Percentiles rank a stretch among this genome's conserved stretches.
phyloP scores from a whole-genome alignment of 2,113 vertebrate species.

The Cyprichromis sp. region DNA sequence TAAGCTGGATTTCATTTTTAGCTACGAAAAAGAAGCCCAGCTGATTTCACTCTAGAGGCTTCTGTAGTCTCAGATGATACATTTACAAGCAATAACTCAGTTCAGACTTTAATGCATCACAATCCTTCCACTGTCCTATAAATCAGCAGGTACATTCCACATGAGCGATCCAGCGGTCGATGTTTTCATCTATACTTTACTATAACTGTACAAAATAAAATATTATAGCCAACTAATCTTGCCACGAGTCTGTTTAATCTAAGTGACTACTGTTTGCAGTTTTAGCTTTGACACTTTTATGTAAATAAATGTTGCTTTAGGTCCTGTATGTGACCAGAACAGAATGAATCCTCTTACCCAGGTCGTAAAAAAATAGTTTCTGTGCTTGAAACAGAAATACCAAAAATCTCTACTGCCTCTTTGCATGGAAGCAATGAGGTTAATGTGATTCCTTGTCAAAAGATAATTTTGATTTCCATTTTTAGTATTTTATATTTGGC shows the following conservation, averaged over 20 bases:
- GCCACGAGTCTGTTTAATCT: neutral
- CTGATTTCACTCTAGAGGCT: conserved; percentile 26
- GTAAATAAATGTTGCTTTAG: neutral
- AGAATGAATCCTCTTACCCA: neutral
- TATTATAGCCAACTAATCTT: neutral
- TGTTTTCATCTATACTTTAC: conserved; percentile 1
- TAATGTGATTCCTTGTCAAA: neutral
- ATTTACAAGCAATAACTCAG: neutral
- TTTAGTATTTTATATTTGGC: neutral
- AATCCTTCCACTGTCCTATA: neutral
- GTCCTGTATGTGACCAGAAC: neutral
- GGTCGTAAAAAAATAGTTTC: neutral
- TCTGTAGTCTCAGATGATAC: conserved; percentile 8
- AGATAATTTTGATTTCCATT: neutral
- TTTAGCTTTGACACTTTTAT: neutral
- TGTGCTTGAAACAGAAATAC: neutral
- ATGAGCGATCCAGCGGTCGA: neutral
- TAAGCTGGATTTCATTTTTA: neutral
- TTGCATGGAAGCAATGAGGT: neutral
- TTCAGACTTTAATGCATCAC: neutral
- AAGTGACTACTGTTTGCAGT: neutral
- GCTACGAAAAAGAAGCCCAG: conserved; percentile 13
- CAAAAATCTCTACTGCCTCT: neutral
- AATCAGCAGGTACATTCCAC: conserved; percentile 6
- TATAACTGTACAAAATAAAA: conserved; percentile 1